Base-by-base conservation (phyloP, 2,888 invertebrate genomes). In the Tinea trinotella region DNA sequence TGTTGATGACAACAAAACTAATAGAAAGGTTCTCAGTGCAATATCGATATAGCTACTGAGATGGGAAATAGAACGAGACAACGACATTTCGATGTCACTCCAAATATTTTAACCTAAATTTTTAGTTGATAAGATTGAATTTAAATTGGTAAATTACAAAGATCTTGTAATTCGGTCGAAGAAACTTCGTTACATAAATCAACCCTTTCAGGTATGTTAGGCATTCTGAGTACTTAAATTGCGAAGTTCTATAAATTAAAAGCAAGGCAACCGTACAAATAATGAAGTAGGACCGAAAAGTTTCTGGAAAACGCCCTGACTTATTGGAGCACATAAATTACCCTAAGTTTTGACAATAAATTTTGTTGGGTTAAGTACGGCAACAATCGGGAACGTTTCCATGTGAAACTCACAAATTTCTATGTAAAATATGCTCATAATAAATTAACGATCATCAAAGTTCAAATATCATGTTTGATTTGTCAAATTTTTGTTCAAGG, bases 281-380 rank as follows among this genome's bases (percentile, higher is more conserved):
- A 78, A 81, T 79, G 77, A 79, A 78, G 76, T 76, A 68, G 68
- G 62, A 61, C 65, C 64, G 59, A 71, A 78, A 79, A 74, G 72
- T 77, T 67, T 60, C 56, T 56, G 64, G 63, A 62, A 61, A 65
- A 64, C 62, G 68, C 71, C 65, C 68, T 76, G 73, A 81, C 76
- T 81, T 82, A 79, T 80, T 75, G 74, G 73, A 66, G 68, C 66
- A 74, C 74, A 76, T 82, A 81, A 82, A 81, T 82, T 76, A 77
- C 70, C 57, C 63, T 65, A 80, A 80, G 74, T 81, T 81, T 75
- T 71, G 67, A 71, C 74, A 65, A 74, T 80, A 79, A 80, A 78
- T 80, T 61, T 62, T 52, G 60, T 61, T 57, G 63, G 65, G 63
- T 65, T 64, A 61, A 62, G 57, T 55, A 50, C 50, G 54, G 56